Evolutionary conservation across 2,797 vertebrate genomes (phyloP), one percentile per base, ranked within the genome.

Genomic region (Oreonectes daqikongensis): DNA sequence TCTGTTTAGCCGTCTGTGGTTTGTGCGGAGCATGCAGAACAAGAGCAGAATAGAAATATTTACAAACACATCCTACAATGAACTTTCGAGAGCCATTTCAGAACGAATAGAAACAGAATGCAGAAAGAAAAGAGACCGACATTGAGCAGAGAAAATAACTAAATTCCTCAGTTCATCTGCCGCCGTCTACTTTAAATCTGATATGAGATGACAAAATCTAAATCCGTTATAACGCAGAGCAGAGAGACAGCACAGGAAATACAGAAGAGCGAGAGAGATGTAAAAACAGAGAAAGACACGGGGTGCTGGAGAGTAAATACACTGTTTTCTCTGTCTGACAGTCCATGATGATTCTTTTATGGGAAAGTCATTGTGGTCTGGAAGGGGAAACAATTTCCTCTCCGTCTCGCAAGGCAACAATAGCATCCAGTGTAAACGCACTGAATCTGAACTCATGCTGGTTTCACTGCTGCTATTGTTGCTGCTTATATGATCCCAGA

Each of bases 151-250:
- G 69, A 70, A 80, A 84, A 83, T 59, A 81, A 70, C 78, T 77
- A 77, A 79, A 90, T 91, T 90, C 87, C 88, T 81, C 61, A 17
- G 84, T 67, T 90, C 87, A 90, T 90, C 88, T 82, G 81, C 84
- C 83, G 84, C 18, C 44, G 40, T 52, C 68, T 61, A 48, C 46
- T 87, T 87, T 84, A 86, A 83, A 91, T 89, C 90, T 88, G 85
- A 92, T 90, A 90, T 89, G 88, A 90, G 89, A 91, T 87, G 86
- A 80, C 77, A 83, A 83, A 87, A 90, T 90, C 85, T 78, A 80
- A 28, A 61, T 81, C 87, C 90, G 86, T 90, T 90, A 90, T 90
- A 90, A 86, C 89, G 90, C 88, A 78, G 82, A 82, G 83, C 75
- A 75, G 72, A 40, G 53, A 60, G 67, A 44, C 69, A 38, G 18